phyloP scores from a whole-genome alignment of 2,888 invertebrate genomes.

The Lepidochrysops patricia region DNA sequence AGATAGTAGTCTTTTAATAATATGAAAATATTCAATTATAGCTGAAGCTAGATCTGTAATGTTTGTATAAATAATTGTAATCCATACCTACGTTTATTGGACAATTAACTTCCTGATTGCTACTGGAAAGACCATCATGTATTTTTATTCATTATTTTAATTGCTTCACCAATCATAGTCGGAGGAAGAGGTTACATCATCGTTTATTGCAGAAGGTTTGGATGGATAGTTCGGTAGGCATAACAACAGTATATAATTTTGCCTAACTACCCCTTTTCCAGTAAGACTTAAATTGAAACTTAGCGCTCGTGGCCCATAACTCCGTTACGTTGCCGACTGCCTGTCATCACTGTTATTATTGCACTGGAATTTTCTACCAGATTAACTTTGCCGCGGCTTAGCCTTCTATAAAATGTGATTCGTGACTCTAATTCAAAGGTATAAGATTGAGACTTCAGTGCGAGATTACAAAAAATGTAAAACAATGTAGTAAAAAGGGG shows the following conservation, averaged over 20 bases:
- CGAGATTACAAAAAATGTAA: neutral
- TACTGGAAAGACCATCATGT: neutral
- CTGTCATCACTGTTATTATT: constrained; percentile 36
- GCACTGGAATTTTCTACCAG: constrained; percentile 18
- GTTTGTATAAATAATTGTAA: neutral
- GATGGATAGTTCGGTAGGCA: constrained; percentile 40
- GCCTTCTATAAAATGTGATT: neutral
- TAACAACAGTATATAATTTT: constrained; percentile 38
- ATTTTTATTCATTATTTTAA: constrained; percentile 17
- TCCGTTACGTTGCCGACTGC: constrained; percentile 34
- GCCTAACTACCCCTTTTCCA: constrained; percentile 33
- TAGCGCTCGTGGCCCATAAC: constrained; percentile 40
- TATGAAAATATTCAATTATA: neutral
- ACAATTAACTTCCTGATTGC: neutral
- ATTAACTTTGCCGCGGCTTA: neutral
- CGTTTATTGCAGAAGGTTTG: constrained; percentile 30
- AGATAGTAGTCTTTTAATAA: neutral
- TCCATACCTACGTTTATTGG: too few species aligned
- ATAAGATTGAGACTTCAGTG: constrained; percentile 11
- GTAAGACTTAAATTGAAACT: constrained; percentile 43
- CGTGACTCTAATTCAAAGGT: constrained; percentile 7
- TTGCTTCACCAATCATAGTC: constrained; percentile 15
- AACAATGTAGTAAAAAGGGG: constrained; percentile 22
- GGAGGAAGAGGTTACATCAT: neutral
- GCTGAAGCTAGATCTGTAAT: neutral